phyloP scores from a whole-genome alignment of 2,113 vertebrate species.

The Rissa tridactyla region DNA sequence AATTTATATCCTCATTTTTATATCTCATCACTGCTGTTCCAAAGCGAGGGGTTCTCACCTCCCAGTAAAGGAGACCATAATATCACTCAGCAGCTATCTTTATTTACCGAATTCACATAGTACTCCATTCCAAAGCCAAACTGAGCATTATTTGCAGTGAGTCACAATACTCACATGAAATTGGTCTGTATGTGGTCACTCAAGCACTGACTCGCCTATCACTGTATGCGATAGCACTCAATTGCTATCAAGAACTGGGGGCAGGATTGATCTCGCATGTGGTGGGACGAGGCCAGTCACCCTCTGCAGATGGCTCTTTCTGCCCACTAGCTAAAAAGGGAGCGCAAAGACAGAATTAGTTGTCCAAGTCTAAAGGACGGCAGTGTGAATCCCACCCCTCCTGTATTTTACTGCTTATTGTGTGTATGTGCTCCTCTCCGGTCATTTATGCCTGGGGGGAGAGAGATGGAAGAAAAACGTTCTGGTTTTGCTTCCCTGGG shows the following conservation, averaged over 20 bases:
- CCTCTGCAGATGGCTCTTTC: background rate
- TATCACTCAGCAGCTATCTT: background rate
- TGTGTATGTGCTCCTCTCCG: background rate
- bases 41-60: background rate
- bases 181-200: background rate
- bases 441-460: background rate
- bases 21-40: background rate
- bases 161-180: background rate
- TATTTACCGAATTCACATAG: background rate
- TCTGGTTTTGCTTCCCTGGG: background rate
- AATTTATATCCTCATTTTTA: background rate
- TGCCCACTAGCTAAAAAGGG: background rate
- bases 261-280: background rate
- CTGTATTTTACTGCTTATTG: background rate
- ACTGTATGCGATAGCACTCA: too few relatives aligned
- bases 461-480: background rate
- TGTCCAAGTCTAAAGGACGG: background rate
- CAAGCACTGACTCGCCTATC: background rate
- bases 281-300: background rate
- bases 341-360: accelerated
- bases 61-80: background rate
- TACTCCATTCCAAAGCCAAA: background rate
- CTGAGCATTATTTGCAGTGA: background rate
- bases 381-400: background rate
- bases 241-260: accelerated